A percentile compares a stretch with the other conserved stretches of the same genome.
These are phyloP conservation scores for Carabus problematicus DNA, from an alignment of 2,888 invertebrate species.

Conservation along the genomic window DNA sequence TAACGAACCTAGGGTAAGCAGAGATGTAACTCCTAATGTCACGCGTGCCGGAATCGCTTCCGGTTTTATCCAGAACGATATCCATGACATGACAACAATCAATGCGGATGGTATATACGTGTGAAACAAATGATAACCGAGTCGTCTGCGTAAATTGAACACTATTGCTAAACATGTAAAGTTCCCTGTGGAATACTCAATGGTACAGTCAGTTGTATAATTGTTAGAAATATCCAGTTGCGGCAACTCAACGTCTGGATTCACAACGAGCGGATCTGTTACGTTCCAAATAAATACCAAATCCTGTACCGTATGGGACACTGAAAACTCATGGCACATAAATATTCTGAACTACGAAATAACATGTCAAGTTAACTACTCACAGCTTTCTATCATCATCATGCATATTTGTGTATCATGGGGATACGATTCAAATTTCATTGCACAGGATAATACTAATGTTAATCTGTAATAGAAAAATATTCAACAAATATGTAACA, in stretches of 20 bases:
- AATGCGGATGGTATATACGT: slow-evolving; percentile 91
- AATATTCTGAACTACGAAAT: not conserved
- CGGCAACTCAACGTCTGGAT: slow-evolving; percentile 86
- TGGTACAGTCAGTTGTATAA: slow-evolving; percentile 88
- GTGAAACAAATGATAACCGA: slow-evolving; percentile 91
- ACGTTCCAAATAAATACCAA: slow-evolving; percentile 90
- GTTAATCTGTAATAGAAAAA: slow-evolving; percentile 71
- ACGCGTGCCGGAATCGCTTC: slow-evolving; percentile 91
- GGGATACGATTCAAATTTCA: slow-evolving; percentile 93
- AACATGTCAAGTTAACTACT: slow-evolving; percentile 59
- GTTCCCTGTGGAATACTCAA: slow-evolving; percentile 87
- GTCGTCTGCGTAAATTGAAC: slow-evolving; percentile 80
- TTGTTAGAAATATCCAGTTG: slow-evolving; percentile 88
- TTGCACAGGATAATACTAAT: slow-evolving; percentile 88
- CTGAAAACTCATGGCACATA: slow-evolving; percentile 60
- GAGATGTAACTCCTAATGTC: slow-evolving; percentile 85
- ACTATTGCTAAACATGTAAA: slow-evolving; percentile 91
- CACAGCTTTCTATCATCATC: slow-evolving; percentile 94
- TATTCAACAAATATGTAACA: slow-evolving; percentile 3
- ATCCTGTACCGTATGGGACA: slow-evolving; percentile 89
- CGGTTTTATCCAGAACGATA: slow-evolving; percentile 94
- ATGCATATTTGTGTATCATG: slow-evolving; percentile 93
- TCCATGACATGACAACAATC: slow-evolving; percentile 95
- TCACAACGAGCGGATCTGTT: slow-evolving; percentile 85
- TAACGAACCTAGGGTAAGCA: slow-evolving; percentile 77